Evolutionary conservation across 2,797 vertebrate species (phyloP), one percentile per base, ranked within the genome.

Genomic region (Scyliorhinus canicula): DNA sequence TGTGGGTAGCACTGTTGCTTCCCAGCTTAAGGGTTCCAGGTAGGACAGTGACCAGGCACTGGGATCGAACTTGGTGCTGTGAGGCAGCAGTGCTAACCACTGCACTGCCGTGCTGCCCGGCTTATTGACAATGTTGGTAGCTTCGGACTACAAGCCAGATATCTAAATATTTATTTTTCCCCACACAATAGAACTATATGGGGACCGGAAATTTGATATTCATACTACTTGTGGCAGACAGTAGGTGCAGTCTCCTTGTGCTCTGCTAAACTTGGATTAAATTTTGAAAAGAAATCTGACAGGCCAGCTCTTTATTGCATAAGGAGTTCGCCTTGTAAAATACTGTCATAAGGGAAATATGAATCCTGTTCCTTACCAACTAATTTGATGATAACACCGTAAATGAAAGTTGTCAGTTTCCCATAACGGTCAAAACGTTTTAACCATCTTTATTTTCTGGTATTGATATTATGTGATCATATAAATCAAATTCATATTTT

Each of bases 401-500:
- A 63, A n/a, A n/a, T 8, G 6, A 82, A 82, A 24, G 40, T 82
- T 5, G 7, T 21, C 40, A 47, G 24, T 44, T 24, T 21, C 8
- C n/a, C n/a, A n/a, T n/a, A n/a, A n/a, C n/a, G n/a, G 71, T 74
- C 35, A 28, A 91, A 63, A 11, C 0, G 1, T 21, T 44, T 40
- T 91, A 63, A 24, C 21, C n/a, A 28, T 52, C 9, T 93, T 50
- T 50, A 52, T 74, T 74, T 91, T 71, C 47, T 44, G 50, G 16
- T 11, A 6, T 93, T 90, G 91, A 0, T 84, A 84, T 95, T 82
- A 95, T 95, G 91, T 95, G 47, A n/a, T 31, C 21, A 77, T 57
- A 55, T 52, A 55, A 28, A 21, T 74, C 47, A 35, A 52, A 19
- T 52, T 60, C 55, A 88, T 88, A 47, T 55, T 35, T 60, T 93